Base-by-base conservation (phyloP, 2,888 invertebrate genomes). In the Stenolophus ochropezus region DNA sequence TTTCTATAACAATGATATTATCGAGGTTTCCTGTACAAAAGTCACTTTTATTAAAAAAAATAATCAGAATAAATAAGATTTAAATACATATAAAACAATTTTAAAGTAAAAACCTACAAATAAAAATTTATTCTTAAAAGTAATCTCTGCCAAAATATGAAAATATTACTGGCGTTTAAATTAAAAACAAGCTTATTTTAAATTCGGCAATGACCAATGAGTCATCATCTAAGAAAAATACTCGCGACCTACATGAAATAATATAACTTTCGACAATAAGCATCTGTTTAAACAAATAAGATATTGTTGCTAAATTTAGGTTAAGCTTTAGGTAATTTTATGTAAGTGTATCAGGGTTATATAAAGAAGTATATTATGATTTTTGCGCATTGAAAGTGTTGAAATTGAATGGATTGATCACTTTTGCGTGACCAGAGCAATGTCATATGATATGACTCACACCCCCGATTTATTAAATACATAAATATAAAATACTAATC, bases 331-430 rank as follows among this genome's bases (percentile, higher is more conserved):
- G 23, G 23, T 69, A 69, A 69, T 69, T 16, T 4, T 69, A 69
- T 69, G 65, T 69, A 69, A 69, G 27, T 69, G 65, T 69, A 69
- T 69, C 65, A 69, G 27, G 65, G 65, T 69, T 69, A 33, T 27
- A 69, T 69, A 69, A 61, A 61, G n/a, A 8, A 23, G 58, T 25
- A 23, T 23, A 25, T n/a, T 61, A 25, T 61, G n/a, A 61, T 14
- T 25, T 25, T 61, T 61, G 61, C 14, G 25, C 61, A 25, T 61
- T 61, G 23, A 16, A 56, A 56, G 56, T 56, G 61, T 25, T 61
- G 65, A 69, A 33, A 33, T 20, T 6, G 5, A 11, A 27, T 8
- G 18, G 18, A 33, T 69, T 69, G 33, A 69, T 69, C 65, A 69
- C 20, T 42, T 65, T 65, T 69, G 65, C 33, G 65, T 33, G 65